Base-by-base conservation (phyloP, 2,888 invertebrate genomes). In the Oasisia sp. region DNA sequence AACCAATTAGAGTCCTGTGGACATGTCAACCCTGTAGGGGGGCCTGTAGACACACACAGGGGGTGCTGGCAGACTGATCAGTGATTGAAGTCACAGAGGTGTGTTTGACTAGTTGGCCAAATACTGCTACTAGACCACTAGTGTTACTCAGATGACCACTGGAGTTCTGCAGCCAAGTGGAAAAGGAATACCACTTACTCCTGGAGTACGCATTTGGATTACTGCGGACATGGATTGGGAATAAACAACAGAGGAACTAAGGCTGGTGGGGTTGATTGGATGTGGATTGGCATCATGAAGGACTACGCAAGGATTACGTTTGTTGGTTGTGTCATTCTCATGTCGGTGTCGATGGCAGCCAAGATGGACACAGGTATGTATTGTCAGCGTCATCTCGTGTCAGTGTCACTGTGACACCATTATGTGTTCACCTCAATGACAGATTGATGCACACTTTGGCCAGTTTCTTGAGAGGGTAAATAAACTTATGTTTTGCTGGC, bases 21-120 rank as follows among this genome's bases (percentile, higher is more conserved):
- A 27, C 74, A 74, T 74, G 74, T 74, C 74, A 74, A 27, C 74
- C 74, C n/a, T n/a, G 27, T 27, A 27, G 74, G 74, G 74, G 74
- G 14, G n/a, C n/a, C n/a, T 74, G 74, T 74, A 74, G 74, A 74
- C n/a, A 74, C 74, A 74, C 74, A 74, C 27, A 7, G 3, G 74
- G 74, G 74, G 74, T 74, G 19, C 27, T 74, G 74, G 74, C 74
- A 19, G 74, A 74, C 74, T 74, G n/a, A 74, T 74, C 74, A 74
- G 74, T 74, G 74, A 74, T n/a, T 74, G 74, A 74, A 74, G n/a
- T 74, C 74, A 74, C 74, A 74, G 38, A 38, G 38, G 74, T 74
- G 74, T 74, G 74, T 74, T 74, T 74, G 74, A 74, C 74, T 27
- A 74, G 14, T 74, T 19, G 27, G 27, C 74, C 19, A 19, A 19